phyloP scores from a whole-genome alignment of 2,113 vertebrate species.

The Chitala chitala region DNA sequence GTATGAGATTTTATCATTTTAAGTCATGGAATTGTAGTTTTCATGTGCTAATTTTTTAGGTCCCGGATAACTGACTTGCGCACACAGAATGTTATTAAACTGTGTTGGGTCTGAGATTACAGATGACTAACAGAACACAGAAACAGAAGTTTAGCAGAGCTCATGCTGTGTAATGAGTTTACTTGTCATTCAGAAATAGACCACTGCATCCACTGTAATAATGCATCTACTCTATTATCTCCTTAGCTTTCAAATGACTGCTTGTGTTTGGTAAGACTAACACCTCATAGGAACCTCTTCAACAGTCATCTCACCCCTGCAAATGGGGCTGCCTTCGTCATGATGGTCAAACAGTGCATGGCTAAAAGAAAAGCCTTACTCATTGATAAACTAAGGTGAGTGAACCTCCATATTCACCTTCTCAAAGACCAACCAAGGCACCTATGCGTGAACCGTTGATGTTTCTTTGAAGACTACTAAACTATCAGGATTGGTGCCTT shows the following conservation, averaged over 20 bases:
- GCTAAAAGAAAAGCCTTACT: slow-evolving; percentile 67
- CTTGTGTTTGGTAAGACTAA: slow-evolving; percentile 77
- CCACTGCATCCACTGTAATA: background rate
- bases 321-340: slow-evolving; percentile 69
- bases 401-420: slow-evolving; percentile 5
- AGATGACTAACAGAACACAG: background rate
- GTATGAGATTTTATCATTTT: background rate
- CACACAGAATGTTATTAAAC: background rate
- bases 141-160: background rate
- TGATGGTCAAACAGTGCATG: slow-evolving; percentile 86
- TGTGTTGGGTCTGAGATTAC: background rate
- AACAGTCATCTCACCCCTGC: slow-evolving; percentile 61
- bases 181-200: background rate
- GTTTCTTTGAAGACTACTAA: too few species aligned
- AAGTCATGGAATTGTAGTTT: background rate
- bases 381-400: slow-evolving; percentile 76
- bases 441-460: too few species aligned
- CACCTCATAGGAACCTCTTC: slow-evolving; percentile 75
- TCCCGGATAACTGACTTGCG: background rate
- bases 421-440: too few species aligned
- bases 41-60: too few species aligned
- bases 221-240: background rate
- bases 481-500: too few species aligned
- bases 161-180: background rate
- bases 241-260: slow-evolving; percentile 59